phyloP scores from a whole-genome alignment of 2,797 vertebrate genomes.

The Coccyzus lansbergi region DNA sequence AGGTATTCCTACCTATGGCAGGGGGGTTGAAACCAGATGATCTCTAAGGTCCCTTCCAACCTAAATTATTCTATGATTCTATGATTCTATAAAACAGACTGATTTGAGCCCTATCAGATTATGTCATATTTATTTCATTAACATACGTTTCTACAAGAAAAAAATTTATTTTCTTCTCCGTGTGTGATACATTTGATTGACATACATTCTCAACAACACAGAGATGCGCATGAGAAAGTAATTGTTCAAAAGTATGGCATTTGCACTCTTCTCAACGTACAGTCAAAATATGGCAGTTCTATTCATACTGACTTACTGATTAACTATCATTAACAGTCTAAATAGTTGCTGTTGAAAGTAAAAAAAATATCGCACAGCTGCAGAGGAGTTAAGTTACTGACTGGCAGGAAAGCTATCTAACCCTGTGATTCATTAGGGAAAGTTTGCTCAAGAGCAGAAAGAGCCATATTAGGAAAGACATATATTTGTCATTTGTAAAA shows the following conservation, averaged over 20 bases:
- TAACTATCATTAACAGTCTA: neutral
- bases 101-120: neutral
- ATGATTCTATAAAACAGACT: no score
- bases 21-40: no score
- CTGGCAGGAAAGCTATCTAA: constrained; percentile 55
- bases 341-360: constrained; percentile 31
- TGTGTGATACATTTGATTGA: neutral
- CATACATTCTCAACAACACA: neutral
- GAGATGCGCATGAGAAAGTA: constrained; percentile 14
- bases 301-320: neutral
- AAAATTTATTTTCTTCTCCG: neutral
- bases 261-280: neutral
- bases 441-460: constrained; percentile 64
- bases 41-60: no score
- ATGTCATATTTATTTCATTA: neutral
- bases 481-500: constrained; percentile 20
- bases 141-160: neutral
- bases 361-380: constrained; percentile 34
- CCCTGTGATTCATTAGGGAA: constrained; percentile 65
- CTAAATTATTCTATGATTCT: no score
- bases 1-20: no score
- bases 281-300: neutral
- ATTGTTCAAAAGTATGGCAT: neutral
- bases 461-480: constrained; percentile 53
- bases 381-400: constrained; percentile 58